Conservation (phyloP, 2,113 vertebrate genomes). For the Gasterosteus aculeatus region DNA sequence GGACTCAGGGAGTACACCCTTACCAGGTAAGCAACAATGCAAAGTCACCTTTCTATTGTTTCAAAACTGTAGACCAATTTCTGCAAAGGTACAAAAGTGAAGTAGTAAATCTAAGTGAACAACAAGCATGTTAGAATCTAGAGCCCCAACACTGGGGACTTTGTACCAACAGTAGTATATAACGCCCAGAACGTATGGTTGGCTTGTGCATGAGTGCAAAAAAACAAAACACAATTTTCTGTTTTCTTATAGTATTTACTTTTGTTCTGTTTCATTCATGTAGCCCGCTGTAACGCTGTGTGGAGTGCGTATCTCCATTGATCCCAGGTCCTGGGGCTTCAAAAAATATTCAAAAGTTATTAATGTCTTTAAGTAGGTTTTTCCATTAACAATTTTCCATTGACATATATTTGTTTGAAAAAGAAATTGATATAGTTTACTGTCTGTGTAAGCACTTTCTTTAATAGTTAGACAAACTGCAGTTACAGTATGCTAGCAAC, state of each 20-base stretch:
- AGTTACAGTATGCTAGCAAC: not conserved
- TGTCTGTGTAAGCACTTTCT: not conserved
- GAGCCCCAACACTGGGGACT: not conserved
- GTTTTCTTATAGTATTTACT: conserved; percentile 4
- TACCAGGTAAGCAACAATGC: conserved; percentile 90
- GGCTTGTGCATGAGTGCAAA: not conserved
- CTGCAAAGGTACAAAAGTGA: not conserved
- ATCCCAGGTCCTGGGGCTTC: conserved; percentile 10
- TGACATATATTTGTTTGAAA: not conserved
- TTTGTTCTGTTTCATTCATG: conserved; percentile 8
- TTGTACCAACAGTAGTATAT: not conserved
- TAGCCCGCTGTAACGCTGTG: not conserved
- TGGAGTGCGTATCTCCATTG: not conserved
- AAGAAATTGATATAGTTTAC: not conserved
- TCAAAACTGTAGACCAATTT: not conserved
- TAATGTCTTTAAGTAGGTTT: conserved; percentile 3
- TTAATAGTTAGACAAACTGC: not conserved
- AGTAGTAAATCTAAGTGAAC: not conserved
- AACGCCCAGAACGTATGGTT: not conserved
- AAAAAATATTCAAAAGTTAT: conserved; percentile 9
- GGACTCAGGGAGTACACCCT: conserved; percentile 99
- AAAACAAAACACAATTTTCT: not conserved
- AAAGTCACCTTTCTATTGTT: not conserved
- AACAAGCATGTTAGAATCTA: not conserved
- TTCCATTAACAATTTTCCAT: not conserved